phyloP scores from a whole-genome alignment of 35 echinoderm and acorn worm genomes.

The Nesometra sesokonis region DNA sequence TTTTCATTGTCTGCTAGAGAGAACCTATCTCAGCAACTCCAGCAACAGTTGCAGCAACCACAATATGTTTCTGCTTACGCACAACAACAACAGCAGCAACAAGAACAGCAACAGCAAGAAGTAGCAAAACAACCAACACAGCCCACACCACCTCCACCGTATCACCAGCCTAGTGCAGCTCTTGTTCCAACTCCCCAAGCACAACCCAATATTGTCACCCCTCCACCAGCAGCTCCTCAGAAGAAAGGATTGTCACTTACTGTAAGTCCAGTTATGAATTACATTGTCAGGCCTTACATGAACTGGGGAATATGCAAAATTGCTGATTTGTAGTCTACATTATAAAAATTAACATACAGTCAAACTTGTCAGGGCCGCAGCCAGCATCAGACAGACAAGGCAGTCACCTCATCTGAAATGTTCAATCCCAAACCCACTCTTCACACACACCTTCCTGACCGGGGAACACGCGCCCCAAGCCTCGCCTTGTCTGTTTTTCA shows the following conservation, averaged over 20 bases:
- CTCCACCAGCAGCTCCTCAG: conserved; percentile 10
- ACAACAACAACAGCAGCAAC: neutral
- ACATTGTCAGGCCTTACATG: neutral
- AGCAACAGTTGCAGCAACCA: neutral
- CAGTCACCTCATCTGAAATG: no score
- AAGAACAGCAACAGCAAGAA: neutral
- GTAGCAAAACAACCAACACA: neutral
- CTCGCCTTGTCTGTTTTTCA: no score
- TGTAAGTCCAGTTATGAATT: conserved; percentile 22
- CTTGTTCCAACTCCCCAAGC: neutral
- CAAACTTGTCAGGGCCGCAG: no score
- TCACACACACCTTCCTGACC: no score
- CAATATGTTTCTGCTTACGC: neutral
- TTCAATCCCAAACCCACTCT: no score
- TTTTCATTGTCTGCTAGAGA: conserved; percentile 2
- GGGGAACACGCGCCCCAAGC: no score
- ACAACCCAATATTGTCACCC: neutral
- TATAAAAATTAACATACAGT: no score
- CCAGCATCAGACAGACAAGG: no score
- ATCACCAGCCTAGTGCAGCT: conserved; percentile 9
- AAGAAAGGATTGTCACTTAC: conserved; percentile 90
- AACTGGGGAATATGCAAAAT: no score
- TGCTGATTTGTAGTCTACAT: no score
- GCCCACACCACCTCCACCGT: conserved; percentile 9
- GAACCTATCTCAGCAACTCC: conserved; percentile 4